Base-by-base conservation (phyloP, 2,888 invertebrate species). In the Hydriomena furcata region DNA sequence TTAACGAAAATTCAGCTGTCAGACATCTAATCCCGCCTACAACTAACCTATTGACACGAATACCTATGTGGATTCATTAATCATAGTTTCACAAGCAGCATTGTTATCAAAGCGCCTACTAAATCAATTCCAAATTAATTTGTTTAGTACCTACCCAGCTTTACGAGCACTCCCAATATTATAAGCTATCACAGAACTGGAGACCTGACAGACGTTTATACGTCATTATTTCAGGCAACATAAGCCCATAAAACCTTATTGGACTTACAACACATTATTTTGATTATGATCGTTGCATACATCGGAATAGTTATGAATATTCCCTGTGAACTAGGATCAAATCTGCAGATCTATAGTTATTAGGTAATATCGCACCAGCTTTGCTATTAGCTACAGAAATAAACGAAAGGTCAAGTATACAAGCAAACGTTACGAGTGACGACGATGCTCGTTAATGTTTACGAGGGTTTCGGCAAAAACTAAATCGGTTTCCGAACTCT, bases 1-100 rank as follows among this genome's bases (percentile, higher is more conserved):
- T n/a, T n/a, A n/a, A n/a, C n/a, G n/a, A n/a, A n/a, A n/a, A n/a
- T n/a, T n/a, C n/a, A n/a, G n/a, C n/a, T n/a, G n/a, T n/a, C n/a
- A n/a, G n/a, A 34, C 1, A 62, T 55, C 36, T 48, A 37, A 21
- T 34, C 56, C 59, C 63, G 63, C 61, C 66, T 58, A 57, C 66
- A 71, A 74, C 74, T 67, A 72, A 75, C 73, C 71, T 65, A 74
- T 74, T 73, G 68, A 73, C 76, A 74, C 63, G 46, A 58, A 61
- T 65, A 58, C 32, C 20, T 34, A 20, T n/a, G 20, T 20, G 5
- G 20, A 34, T 34, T 34, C 20, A 34, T 34, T 34, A 34, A 34
- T 34, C 8, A 34, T 17, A 20, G 8, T 34, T 34, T 17, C 31
- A 31, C 12, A 31, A 31, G 13, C n/a, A n/a, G n/a, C n/a, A n/a